These are phyloP conservation scores for Anguilla marmorata DNA, from an alignment of 2,797 vertebrate species.

Conservation along the genomic window DNA sequence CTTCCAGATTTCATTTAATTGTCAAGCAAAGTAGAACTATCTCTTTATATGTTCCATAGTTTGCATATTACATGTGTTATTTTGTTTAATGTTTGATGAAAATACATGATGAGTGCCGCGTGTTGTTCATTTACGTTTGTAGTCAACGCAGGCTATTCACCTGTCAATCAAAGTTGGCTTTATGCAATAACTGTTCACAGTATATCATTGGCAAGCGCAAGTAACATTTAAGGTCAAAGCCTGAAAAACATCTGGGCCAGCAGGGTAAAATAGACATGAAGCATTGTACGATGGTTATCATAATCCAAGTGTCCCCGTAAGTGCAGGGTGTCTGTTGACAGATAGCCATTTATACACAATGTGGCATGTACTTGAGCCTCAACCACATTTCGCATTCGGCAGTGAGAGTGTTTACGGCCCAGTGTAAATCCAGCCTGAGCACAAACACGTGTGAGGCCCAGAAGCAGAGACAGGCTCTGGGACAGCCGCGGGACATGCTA, in stretches of 20 bases:
- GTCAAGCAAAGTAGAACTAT: neutral
- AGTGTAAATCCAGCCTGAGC: conserved; percentile 28
- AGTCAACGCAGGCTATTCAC: neutral
- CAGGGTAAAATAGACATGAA: conserved; percentile 42
- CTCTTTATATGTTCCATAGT: neutral
- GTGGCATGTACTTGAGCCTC: conserved; percentile 42
- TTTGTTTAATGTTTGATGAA: neutral
- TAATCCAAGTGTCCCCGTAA: conserved; percentile 55
- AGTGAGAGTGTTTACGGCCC: conserved; percentile 36
- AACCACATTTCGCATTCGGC: conserved; percentile 51
- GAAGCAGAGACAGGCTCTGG: neutral
- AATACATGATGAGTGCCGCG: neutral
- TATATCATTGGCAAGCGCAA: neutral
- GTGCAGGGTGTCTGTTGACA: conserved; percentile 56
- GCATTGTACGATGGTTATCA: conserved; percentile 44
- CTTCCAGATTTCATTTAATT: neutral
- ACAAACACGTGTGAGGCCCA: conserved; percentile 40
- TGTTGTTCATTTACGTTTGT: neutral
- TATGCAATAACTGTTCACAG: neutral
- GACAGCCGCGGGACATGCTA: conserved; percentile 18
- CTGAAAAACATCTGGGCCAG: conserved; percentile 22
- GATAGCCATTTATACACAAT: conserved; percentile 58
- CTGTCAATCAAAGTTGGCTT: neutral
- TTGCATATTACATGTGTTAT: neutral
- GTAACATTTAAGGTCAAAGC: conserved; percentile 46